phyloP scores from a whole-genome alignment of 1,140 invertebrate species.

The Colletes gigas region DNA sequence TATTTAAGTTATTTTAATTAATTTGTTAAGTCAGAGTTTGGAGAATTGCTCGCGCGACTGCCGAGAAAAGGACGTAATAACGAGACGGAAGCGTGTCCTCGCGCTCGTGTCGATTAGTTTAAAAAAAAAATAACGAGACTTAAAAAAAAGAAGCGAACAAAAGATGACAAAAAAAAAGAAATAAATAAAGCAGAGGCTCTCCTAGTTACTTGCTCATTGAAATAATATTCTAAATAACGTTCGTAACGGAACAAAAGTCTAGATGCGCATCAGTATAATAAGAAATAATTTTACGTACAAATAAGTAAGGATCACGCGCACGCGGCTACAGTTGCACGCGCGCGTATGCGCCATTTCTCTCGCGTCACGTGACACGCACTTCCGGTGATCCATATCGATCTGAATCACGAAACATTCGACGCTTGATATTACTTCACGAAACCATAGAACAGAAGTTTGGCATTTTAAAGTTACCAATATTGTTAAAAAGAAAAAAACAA shows the following conservation, averaged over 20 bases:
- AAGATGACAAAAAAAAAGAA: slow-evolving; percentile 13
- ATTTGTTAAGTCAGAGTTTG: slow-evolving; percentile 33
- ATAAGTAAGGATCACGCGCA: slow-evolving; percentile 60
- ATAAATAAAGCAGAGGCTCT: slow-evolving; percentile 50
- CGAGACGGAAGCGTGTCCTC: slow-evolving; percentile 28
- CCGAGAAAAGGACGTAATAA: slow-evolving; percentile 27
- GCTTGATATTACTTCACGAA: slow-evolving; percentile 16
- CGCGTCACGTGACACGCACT: background rate
- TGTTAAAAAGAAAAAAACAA: background rate
- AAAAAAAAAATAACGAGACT: slow-evolving; percentile 8
- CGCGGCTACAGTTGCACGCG: slow-evolving; percentile 38
- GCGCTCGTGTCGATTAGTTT: slow-evolving; percentile 28
- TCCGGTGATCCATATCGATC: slow-evolving; percentile 39
- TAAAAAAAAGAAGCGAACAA: slow-evolving; percentile 19
- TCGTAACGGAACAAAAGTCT: slow-evolving; percentile 69
- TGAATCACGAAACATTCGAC: background rate
- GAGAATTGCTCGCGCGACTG: slow-evolving; percentile 45
- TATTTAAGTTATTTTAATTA: slow-evolving; percentile 37
- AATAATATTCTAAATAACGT: slow-evolving; percentile 74
- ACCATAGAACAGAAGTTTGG: background rate
- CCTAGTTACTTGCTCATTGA: slow-evolving; percentile 72
- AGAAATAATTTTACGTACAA: slow-evolving; percentile 69
- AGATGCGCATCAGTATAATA: slow-evolving; percentile 66
- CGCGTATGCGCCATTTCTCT: slow-evolving; percentile 16
- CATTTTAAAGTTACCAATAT: slow-evolving; percentile 22